phyloP scores from a whole-genome alignment of 2,113 vertebrate species.

The Casuarius casuarius region DNA sequence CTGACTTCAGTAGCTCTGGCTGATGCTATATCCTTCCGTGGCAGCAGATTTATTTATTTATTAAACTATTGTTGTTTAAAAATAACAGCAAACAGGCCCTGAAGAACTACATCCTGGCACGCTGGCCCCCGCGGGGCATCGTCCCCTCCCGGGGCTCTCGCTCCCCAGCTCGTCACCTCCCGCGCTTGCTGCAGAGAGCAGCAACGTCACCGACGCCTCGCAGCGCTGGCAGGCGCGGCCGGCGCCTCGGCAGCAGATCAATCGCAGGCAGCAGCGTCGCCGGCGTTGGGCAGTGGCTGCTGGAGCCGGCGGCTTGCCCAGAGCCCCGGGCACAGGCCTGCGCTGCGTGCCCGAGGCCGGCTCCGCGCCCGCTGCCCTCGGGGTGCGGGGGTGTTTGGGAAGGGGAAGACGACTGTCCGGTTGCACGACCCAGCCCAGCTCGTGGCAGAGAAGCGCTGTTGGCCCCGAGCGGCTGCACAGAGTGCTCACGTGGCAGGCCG shows the following conservation, averaged over 20 bases:
- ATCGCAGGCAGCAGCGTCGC: background rate
- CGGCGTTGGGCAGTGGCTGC: background rate
- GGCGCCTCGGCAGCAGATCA: background rate
- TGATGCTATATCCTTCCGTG: background rate
- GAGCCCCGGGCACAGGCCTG: too few relatives aligned
- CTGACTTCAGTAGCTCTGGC: background rate
- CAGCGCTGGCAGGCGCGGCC: background rate
- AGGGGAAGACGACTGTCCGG: background rate
- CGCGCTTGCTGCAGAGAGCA: background rate
- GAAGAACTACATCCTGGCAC: background rate
- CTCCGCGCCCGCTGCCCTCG: background rate
- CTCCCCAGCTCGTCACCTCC: background rate
- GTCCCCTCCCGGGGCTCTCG: background rate
- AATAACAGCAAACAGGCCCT: background rate
- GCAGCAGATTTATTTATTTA: background rate
- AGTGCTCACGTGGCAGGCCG: background rate
- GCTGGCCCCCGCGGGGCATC: background rate
- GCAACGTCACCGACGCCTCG: accelerated
- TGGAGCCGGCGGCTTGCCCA: background rate
- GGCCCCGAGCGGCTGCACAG: background rate
- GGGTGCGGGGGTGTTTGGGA: background rate
- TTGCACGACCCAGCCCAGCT: background rate
- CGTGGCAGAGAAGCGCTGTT: accelerated
- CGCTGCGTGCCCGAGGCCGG: background rate
- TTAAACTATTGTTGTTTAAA: slow-evolving; percentile 9